Percentiles rank a stretch among this genome's conserved stretches.
Evolutionary conservation across 2,113 vertebrate genomes (phyloP).

Genomic region (Edolisoma coerulescens): DNA sequence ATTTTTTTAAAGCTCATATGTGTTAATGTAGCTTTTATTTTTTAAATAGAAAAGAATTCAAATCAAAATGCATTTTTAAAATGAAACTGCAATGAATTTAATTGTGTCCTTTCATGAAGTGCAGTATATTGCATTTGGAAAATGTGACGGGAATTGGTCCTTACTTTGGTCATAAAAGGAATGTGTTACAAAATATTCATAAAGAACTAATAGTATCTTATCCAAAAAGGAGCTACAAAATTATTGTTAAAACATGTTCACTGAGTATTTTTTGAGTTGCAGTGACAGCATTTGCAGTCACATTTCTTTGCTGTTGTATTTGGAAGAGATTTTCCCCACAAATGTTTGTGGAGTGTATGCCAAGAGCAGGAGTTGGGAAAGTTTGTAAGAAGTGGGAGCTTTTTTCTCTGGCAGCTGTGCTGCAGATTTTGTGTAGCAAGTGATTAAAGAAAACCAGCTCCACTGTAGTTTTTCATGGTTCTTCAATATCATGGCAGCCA

Average conservation of each 20-base stretch:
- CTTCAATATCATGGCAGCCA: not conserved
- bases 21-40: not conserved
- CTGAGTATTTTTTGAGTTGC: not conserved
- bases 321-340: not conserved
- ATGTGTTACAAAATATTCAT: accelerated
- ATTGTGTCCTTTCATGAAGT: not conserved
- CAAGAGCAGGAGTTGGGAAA: not conserved
- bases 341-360: not conserved
- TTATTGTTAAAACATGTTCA: not conserved
- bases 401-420: not conserved
- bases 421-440: not conserved
- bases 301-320: not conserved
- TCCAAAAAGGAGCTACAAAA: not conserved
- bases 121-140: not conserved
- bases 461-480: not conserved
- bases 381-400: not conserved
- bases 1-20: not conserved
- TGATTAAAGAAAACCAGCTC: not conserved
- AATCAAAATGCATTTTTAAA: not conserved
- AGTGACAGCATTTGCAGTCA: not conserved
- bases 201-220: not conserved
- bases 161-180: not conserved
- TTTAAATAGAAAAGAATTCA: not conserved
- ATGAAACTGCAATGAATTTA: not conserved
- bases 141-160: accelerated